phyloP scores from a whole-genome alignment of 2,113 vertebrate genomes.

The Corythornis vintsioides region DNA sequence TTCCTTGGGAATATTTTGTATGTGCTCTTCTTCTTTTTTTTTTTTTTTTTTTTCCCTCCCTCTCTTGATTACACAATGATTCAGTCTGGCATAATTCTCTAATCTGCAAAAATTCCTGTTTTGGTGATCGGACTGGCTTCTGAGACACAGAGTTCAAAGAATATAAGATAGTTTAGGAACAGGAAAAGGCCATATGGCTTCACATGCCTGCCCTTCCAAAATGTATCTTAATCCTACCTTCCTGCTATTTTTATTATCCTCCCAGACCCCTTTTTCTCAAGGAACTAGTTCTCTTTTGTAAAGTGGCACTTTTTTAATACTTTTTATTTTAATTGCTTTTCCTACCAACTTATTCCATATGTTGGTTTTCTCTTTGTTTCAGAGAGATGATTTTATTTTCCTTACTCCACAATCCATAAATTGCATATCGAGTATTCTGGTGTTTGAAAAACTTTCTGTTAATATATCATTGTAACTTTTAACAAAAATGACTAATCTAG shows the following conservation, averaged over 20 bases:
- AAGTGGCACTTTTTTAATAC: background rate
- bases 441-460: constrained; percentile 9
- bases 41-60: background rate
- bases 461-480: background rate
- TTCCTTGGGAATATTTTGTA: constrained; percentile 30
- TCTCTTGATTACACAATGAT: constrained; percentile 29
- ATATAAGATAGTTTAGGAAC: constrained; percentile 57
- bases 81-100: constrained; percentile 58
- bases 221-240: constrained; percentile 68
- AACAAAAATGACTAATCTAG: background rate
- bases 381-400: background rate
- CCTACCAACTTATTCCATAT: constrained; percentile 46
- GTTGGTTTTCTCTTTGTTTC: constrained; percentile 26
- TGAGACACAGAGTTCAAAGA: constrained; percentile 68
- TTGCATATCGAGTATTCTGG: background rate
- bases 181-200: constrained; percentile 67
- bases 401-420: background rate
- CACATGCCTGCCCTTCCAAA: constrained; percentile 57
- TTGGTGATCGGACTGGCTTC: constrained; percentile 56
- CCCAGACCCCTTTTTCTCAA: background rate
- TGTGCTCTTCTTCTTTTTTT: background rate
- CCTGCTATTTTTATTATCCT: constrained; percentile 62
- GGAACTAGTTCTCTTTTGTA: constrained; percentile 7
- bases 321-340: constrained; percentile 41
- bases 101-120: constrained; percentile 68